These are phyloP conservation scores for Blastomussa wellsi DNA, from an alignment of 92 coral and sea anemone genomes.

Conservation along the genomic window DNA sequence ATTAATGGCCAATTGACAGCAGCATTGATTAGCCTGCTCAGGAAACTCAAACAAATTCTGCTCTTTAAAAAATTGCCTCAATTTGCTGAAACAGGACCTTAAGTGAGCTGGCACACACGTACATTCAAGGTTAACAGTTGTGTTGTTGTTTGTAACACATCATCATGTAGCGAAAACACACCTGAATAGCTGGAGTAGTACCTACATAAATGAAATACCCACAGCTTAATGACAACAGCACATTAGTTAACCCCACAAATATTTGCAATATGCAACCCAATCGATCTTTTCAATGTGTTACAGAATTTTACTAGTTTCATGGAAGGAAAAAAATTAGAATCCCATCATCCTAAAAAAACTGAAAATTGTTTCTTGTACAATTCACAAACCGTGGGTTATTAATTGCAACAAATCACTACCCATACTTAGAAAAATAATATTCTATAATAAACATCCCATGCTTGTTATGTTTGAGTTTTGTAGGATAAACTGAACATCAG, in stretches of 20 bases:
- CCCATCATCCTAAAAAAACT: neutral
- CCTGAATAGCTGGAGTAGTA: neutral
- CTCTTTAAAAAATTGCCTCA: neutral
- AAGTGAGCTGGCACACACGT: neutral
- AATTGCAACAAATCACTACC: neutral
- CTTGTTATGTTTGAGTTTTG: neutral
- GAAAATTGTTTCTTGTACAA: neutral
- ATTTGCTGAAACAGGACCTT: slow-evolving; percentile 1
- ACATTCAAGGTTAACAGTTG: neutral
- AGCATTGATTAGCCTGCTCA: neutral
- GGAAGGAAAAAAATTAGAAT: neutral
- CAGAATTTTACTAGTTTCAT: neutral
- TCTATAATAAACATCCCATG: neutral
- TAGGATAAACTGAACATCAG: neutral
- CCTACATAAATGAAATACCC: neutral
- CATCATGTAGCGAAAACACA: neutral
- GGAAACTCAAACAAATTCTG: neutral
- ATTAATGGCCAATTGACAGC: neutral
- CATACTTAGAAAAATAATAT: neutral
- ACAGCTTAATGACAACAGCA: neutral
- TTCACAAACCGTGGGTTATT: neutral
- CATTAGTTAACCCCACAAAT: neutral
- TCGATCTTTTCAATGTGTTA: neutral
- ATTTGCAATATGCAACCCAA: neutral
- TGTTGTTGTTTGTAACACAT: neutral